Evolutionary conservation across 2,797 vertebrate species (phyloP).

Genomic region (Sparus aurata): DNA sequence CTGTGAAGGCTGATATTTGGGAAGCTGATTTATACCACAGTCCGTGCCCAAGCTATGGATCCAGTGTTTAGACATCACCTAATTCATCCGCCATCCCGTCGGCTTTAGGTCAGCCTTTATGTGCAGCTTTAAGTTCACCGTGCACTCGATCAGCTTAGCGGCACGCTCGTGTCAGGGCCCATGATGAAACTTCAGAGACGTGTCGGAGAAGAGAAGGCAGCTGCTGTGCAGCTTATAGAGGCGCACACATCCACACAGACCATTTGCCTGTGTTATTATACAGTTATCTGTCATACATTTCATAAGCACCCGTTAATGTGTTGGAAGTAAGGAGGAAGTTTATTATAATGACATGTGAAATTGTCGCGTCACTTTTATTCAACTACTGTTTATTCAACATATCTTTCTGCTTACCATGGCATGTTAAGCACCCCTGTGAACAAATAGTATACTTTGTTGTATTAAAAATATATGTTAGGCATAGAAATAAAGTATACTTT

Average conservation of each 20-base stretch:
- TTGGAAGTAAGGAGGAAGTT: conserved; percentile 27
- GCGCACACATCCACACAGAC: conserved; percentile 48
- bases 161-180: conserved; percentile 54
- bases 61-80: conserved; percentile 72
- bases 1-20: conserved; percentile 44
- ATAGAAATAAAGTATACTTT: too few species aligned
- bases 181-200: conserved; percentile 59
- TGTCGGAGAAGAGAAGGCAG: conserved; percentile 56
- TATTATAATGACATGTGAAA: conserved; percentile 19
- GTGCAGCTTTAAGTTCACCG: conserved; percentile 49
- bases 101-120: conserved; percentile 45
- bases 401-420: conserved; percentile 24
- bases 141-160: conserved; percentile 55
- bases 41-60: conserved; percentile 56
- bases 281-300: conserved; percentile 31
- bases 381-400: conserved; percentile 33
- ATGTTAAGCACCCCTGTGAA: background rate
- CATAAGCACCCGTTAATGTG: conserved; percentile 28
- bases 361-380: conserved; percentile 20
- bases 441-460: too few species aligned
- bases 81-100: conserved; percentile 67
- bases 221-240: conserved; percentile 58
- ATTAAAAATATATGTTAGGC: too few species aligned
- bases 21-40: conserved; percentile 68
- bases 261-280: conserved; percentile 41